Base-by-base conservation (phyloP, 2,888 invertebrate species). In the Lasioglossum villosulum region DNA sequence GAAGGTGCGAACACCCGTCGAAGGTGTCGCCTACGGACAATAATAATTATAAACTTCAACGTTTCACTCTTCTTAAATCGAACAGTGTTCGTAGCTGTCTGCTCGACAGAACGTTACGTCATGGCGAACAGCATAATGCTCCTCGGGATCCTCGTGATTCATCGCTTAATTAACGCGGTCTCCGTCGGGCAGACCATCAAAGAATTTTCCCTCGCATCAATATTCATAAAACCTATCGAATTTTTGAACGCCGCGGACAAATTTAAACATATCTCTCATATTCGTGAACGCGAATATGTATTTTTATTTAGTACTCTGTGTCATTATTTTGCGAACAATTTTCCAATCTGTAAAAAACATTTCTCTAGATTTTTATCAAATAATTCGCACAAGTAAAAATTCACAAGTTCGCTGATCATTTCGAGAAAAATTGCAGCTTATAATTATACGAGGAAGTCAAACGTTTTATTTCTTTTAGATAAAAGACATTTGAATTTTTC, bases 11-110 rank as follows among this genome's bases (percentile, higher is more conserved):
- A 37, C 78, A 63, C 39, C 45, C 59, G 63, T 78, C 66, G 56
- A 75, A 84, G 72, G 34, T 71, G 48, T 68, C 52, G 66, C 59
- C 86, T 74, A 80, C 83, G 71, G 68, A 56, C 81, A 37, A 80
- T 75, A 76, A 78, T 72, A 56, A 74, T 86, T 48, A 68, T 45
- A 71, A 86, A 84, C 74, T 73, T 72, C 45, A 56, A 71, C 56
- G 48, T 68, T 30, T 39, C 37, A 14, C 16, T 30, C 56, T n/a
- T 75, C 37, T 27, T 30, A 37, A 42, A 56, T 82, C 48, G 82
- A 78, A 82, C 75, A 73, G 63, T 30, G 68, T 70, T 83, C 75
- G 14, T 52, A 82, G 48, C 52, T 56, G 75, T 70, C 73, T 34
- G 83, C 68, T 68, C 72, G 75, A 76, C n/a, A 16, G 37, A 63